Percentiles rank a stretch among this genome's conserved stretches.
Evolutionary conservation across 2,797 vertebrate genomes (phyloP).

Genomic region (Halcyon chelicuti): DNA sequence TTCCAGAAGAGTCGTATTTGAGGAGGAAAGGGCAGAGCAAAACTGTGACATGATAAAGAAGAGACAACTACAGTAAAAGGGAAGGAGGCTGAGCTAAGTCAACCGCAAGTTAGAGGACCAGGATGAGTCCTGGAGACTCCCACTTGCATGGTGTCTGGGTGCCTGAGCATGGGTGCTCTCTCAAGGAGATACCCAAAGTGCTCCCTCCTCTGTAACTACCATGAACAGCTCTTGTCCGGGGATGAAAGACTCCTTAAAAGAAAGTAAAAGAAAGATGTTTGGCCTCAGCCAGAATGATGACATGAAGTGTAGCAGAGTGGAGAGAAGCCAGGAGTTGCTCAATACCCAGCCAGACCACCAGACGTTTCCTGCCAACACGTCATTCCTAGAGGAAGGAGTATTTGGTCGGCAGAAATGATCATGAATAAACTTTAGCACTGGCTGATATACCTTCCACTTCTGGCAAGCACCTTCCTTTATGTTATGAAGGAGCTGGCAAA

Average conservation of each 20-base stretch:
- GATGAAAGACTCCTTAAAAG: background rate
- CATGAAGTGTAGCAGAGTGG: background rate
- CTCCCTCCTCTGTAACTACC: background rate
- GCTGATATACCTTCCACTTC: conserved; percentile 22
- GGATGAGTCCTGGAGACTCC: background rate
- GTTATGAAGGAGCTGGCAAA: conserved; percentile 25
- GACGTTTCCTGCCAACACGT: conserved; percentile 23
- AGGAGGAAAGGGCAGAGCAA: background rate
- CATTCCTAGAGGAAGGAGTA: conserved; percentile 17
- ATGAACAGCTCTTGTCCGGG: background rate
- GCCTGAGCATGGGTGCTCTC: background rate
- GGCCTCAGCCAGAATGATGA: background rate
- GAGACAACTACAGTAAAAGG: background rate
- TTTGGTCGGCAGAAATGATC: conserved; percentile 2
- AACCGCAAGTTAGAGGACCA: background rate
- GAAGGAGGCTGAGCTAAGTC: background rate
- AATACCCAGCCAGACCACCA: conserved; percentile 43
- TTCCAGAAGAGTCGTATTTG: background rate
- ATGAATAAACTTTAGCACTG: conserved; percentile 13
- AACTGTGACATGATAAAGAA: background rate
- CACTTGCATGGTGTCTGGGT: background rate
- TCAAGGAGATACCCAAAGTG: background rate
- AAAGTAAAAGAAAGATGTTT: background rate
- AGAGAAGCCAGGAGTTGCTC: conserved; percentile 42
- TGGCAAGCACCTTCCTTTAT: conserved; percentile 12